Percentiles rank a stretch among this genome's conserved stretches.
phyloP scores from a whole-genome alignment of 2,888 invertebrate genomes.

The Entomobrya multifasciata region DNA sequence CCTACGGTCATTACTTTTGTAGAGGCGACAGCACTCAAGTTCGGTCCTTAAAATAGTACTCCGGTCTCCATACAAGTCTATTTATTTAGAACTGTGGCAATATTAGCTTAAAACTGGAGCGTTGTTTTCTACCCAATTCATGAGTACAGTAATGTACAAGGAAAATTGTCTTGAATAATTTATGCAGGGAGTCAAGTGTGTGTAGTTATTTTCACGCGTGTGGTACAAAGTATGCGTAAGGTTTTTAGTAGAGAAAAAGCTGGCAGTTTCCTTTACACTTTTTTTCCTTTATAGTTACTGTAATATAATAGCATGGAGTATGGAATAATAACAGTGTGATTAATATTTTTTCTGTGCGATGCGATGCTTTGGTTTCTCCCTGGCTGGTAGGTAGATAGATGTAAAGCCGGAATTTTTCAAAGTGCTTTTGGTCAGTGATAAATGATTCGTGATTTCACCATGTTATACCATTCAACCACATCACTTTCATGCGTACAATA shows the following conservation, averaged over 20 bases:
- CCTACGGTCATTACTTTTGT: constrained; percentile 18
- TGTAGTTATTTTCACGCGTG: not conserved
- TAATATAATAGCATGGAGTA: no score
- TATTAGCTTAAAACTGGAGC: not conserved
- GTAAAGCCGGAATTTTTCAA: constrained; percentile 63
- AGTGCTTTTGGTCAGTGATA: constrained; percentile 55
- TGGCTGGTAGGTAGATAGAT: not conserved
- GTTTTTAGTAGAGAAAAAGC: constrained; percentile 12
- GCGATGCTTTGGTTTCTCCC: no score
- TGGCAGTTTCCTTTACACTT: not conserved
- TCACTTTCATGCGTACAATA: constrained; percentile 24
- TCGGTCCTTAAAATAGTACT: not conserved
- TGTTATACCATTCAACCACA: constrained; percentile 30
- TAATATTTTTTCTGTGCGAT: no score
- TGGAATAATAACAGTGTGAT: no score
- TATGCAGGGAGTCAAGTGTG: constrained; percentile 27
- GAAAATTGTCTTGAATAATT: constrained; percentile 33
- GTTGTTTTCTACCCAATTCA: not conserved
- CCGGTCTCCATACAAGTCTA: no score
- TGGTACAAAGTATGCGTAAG: not conserved
- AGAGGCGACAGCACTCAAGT: no score
- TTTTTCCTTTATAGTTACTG: no score
- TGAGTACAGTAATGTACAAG: not conserved
- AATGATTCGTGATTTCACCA: constrained; percentile 64
- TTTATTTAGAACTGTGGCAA: not conserved